These are phyloP conservation scores for Chaetura pelagica DNA, from an alignment of 2,113 vertebrate species.

Conservation along the genomic window DNA sequence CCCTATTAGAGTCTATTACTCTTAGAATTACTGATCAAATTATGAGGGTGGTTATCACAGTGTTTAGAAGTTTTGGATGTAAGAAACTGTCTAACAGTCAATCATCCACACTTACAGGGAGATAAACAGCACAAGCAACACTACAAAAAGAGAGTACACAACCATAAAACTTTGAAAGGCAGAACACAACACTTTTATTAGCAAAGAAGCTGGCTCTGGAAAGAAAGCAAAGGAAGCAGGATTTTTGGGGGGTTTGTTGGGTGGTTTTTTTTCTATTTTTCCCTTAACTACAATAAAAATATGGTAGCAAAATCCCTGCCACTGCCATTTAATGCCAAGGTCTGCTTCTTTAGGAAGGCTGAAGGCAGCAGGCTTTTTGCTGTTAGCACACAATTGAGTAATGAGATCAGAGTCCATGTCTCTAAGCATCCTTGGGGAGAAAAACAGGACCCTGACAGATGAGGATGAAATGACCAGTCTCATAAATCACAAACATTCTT, in stretches of 20 bases:
- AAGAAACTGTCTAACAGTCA: neutral
- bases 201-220: neutral
- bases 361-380: constrained; percentile 60
- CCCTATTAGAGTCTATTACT: neutral
- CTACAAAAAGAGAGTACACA: neutral
- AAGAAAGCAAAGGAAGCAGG: constrained; percentile 55
- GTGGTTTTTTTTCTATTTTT: neutral
- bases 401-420: constrained; percentile 6
- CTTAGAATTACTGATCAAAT: neutral
- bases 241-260: neutral
- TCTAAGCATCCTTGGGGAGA: constrained; percentile 86
- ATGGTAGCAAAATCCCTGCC: constrained; percentile 77
- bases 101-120: neutral
- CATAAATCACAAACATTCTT: constrained; percentile 87
- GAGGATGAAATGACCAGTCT: constrained; percentile 90
- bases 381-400: constrained; percentile 48
- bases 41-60: neutral
- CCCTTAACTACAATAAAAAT: constrained; percentile 27
- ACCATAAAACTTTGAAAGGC: neutral
- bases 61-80: neutral
- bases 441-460: constrained; percentile 88
- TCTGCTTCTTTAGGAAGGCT: constrained; percentile 60
- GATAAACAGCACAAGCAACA: neutral
- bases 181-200: constrained; percentile 60
- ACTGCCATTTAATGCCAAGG: constrained; percentile 55